Evolutionary conservation across 1,140 invertebrate genomes (phyloP), one percentile per base, ranked within the genome.

Genomic region (Oreohelix idahoensis): DNA sequence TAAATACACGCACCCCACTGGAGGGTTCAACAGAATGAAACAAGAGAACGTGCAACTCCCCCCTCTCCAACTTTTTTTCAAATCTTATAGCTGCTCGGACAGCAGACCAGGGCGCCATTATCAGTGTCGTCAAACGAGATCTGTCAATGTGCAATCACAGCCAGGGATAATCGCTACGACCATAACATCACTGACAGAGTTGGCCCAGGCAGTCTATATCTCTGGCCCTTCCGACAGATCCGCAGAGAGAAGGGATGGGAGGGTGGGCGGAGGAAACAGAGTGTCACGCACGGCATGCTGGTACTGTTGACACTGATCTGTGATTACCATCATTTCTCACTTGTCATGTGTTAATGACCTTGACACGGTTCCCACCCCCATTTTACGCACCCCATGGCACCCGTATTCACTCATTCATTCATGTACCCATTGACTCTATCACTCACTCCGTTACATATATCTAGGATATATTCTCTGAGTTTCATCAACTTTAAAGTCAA

Each of bases 261-360:
- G 23, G 4, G 63, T 66, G 63, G 1, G 63, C 29, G 2, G 29
- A 5, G n/a, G n/a, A 29, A 17, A 23, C 0, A n/a, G 17, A 32
- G 53, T 66, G 63, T 66, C 63, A 66, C n/a, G 29, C 11, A 32
- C 2, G 5, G 63, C 63, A 66, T 66, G 63, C 63, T 66, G 63
- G 63, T 66, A 32, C 63, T 29, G 63, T 32, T 66, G 63, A 66
- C 63, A 66, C 63, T 66, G 63, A 66, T 66, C 63, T 66, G 63
- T 32, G 63, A 66, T 66, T 66, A 66, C 63, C 63, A 32, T 32
- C 29, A 66, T 66, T 32, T 66, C 63, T 29, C 63, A 66, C 63
- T 66, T 58, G 17, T 26, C 17, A 58, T 2, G 51, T 58, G 51
- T 58, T 58, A 58, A 58, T 58, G 26, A 58, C 51, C 17, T 23